A percentile compares a stretch with the other conserved stretches of the same genome.
Evolutionary conservation across 2,113 vertebrate genomes (phyloP).

Genomic region (Leuciscus idus): DNA sequence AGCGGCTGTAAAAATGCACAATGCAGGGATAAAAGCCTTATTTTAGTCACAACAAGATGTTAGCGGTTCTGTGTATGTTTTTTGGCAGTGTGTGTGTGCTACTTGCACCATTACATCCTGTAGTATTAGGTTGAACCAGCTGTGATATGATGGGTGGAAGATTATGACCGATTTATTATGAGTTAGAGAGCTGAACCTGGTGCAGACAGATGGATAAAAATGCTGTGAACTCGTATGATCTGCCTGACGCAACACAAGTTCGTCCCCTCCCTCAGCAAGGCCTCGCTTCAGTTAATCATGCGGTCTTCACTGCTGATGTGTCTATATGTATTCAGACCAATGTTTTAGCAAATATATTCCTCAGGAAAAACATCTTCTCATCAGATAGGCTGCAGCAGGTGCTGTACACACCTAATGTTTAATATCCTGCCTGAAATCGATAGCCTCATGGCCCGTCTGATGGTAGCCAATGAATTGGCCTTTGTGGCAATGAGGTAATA

Average conservation of each 20-base stretch:
- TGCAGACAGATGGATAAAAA: constrained; percentile 37
- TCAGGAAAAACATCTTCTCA: background rate
- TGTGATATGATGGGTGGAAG: constrained; percentile 2
- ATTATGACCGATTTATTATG: constrained; percentile 27
- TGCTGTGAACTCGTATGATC: constrained; percentile 29
- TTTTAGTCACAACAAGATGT: background rate
- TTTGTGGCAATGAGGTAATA: constrained; percentile 47
- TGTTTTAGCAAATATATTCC: constrained; percentile 7
- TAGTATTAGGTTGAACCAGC: background rate
- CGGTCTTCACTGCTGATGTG: constrained; percentile 15
- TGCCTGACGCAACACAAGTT: constrained; percentile 13
- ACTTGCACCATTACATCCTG: constrained; percentile 10
- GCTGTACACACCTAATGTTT: constrained; percentile 35
- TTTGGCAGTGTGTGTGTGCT: background rate
- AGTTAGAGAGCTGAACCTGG: constrained; percentile 14
- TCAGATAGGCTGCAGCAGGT: constrained; percentile 17
- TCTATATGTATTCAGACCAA: constrained; percentile 34
- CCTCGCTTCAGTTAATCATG: background rate
- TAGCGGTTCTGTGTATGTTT: background rate
- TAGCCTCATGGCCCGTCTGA: constrained; percentile 14
- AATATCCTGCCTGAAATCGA: constrained; percentile 51
- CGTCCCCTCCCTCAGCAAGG: constrained; percentile 28
- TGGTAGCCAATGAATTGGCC: constrained; percentile 31
- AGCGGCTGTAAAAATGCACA: background rate
- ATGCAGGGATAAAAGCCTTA: background rate